Evolutionary conservation across 1,140 invertebrate genomes (phyloP).

Genomic region (Sesamia nonagrioides): DNA sequence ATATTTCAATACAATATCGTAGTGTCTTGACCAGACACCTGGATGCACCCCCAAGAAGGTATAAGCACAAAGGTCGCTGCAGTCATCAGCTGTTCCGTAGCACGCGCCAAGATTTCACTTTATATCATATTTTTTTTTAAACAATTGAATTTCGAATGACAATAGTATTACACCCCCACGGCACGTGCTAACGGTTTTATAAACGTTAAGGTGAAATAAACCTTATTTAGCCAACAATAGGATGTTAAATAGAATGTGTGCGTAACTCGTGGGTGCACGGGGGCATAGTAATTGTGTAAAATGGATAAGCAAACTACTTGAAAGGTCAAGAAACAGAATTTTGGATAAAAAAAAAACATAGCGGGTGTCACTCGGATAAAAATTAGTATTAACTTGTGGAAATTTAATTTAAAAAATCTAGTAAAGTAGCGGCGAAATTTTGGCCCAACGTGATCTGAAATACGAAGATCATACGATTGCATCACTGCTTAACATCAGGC

Average conservation of each 20-base stretch:
- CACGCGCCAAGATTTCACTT: conserved; percentile 45
- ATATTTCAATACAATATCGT: background rate
- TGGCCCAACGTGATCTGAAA: too few relatives aligned
- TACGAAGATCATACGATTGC: too few relatives aligned
- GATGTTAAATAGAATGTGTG: background rate
- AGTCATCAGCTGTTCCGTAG: conserved; percentile 21
- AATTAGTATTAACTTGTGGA: background rate
- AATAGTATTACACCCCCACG: conserved; percentile 25
- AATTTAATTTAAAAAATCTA: background rate
- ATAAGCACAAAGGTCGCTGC: conserved; percentile 2
- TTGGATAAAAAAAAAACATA: conserved; percentile 25
- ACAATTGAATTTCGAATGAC: conserved; percentile 29
- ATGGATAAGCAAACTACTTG: background rate
- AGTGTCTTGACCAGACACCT: conserved; percentile 28
- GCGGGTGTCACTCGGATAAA: background rate
- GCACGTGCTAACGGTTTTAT: conserved; percentile 32
- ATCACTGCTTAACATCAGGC: too few relatives aligned
- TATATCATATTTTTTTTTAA: conserved; percentile 20
- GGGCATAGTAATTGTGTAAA: background rate
- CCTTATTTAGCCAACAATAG: background rate
- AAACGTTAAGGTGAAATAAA: background rate
- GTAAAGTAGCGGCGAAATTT: too few relatives aligned
- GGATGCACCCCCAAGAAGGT: conserved; percentile 18
- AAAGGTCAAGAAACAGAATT: conserved; percentile 44
- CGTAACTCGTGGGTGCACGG: background rate